Evolutionary conservation across 2,113 vertebrate species (phyloP), one percentile per base, ranked within the genome.

Genomic region (Triplophysa rosa): DNA sequence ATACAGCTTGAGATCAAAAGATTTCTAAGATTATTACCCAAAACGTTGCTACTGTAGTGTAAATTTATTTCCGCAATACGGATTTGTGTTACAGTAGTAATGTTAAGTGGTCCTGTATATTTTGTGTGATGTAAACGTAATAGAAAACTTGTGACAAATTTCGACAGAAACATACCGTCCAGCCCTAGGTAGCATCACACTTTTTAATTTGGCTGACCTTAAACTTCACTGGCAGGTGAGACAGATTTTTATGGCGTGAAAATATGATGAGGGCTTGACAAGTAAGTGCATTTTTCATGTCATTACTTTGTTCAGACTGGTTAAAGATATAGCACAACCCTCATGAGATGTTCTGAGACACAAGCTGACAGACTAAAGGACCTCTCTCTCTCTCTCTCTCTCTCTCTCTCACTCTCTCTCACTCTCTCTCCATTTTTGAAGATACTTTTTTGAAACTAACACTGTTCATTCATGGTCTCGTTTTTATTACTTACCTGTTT

Each of bases 401-500:
- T 67, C 79, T n/a, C 66, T 75, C 33, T 47, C 74, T 14, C 49
- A 12, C 64, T 19, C 75, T 83, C 77, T 77, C n/a, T n/a, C n/a
- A n/a, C n/a, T n/a, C 83, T 69, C 0, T 86, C 80, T 85, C 83
- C 79, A 84, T 80, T 80, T 87, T 80, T 84, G 86, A 88, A 87
- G 88, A 91, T 84, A 87, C 89, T 92, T 95, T 93, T 71, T 89
- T 92, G 91, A 94, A 89, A 95, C 91, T 93, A 94, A 95, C 94
- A 95, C 95, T 94, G 95, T 95, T 93, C 97, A 97, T 97, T 95
- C 97, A 98, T 98, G 94, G 91, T 91, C 91, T 94, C 93, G 96
- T 90, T 82, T 96, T 90, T 77, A 69, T 77, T 77, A 90, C 81
- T 87, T 76, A 98, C 97, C 96, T 98, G 97, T 89, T 90, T 92